These are phyloP conservation scores for Pocillopora damicornis DNA, from an alignment of 64 coral and sea anemone genomes.

Conservation along the genomic window DNA sequence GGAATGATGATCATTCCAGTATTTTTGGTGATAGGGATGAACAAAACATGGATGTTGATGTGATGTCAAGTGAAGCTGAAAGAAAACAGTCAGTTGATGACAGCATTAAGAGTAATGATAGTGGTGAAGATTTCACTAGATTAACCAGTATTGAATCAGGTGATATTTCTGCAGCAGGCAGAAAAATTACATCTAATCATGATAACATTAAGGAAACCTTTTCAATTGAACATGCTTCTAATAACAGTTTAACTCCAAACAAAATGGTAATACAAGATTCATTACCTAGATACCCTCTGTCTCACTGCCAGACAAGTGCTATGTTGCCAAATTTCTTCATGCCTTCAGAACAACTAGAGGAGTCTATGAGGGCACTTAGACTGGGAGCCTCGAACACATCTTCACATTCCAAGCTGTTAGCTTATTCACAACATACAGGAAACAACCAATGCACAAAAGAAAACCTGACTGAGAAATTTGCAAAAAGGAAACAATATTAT, in stretches of 20 bases:
- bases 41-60: no score
- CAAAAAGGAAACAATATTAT: slow-evolving; percentile 12
- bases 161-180: not conserved
- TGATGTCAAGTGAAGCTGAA: no score
- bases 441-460: not conserved
- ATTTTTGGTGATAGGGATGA: no score
- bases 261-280: slow-evolving; percentile 2
- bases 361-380: slow-evolving; percentile 75
- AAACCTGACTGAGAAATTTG: slow-evolving; percentile 30
- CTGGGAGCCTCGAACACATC: slow-evolving; percentile 7
- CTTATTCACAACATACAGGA: slow-evolving; percentile 11
- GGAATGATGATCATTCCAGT: no score
- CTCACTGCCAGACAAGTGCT: not conserved
- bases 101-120: not conserved
- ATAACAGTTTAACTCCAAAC: not conserved
- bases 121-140: not conserved
- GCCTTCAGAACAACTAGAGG: slow-evolving; percentile 70
- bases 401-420: slow-evolving; percentile 60
- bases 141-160: not conserved
- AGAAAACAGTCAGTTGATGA: not conserved
- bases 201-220: not conserved
- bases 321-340: slow-evolving; percentile 82
- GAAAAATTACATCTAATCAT: not conserved
- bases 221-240: not conserved
- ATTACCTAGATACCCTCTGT: not conserved